Base-by-base conservation (phyloP, 2,113 vertebrate genomes). In the Micronycteris hirsuta region DNA sequence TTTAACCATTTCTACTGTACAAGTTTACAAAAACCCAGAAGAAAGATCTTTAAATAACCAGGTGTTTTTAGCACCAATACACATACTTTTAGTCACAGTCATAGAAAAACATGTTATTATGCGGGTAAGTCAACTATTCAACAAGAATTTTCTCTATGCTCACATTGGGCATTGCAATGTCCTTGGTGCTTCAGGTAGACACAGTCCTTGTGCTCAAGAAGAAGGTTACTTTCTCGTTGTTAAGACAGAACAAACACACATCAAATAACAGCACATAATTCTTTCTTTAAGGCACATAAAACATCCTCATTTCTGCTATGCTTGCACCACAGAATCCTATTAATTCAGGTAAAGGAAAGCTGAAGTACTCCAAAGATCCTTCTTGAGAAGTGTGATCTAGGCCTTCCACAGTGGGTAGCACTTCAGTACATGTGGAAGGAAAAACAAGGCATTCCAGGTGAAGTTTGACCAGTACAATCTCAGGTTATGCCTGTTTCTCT, bases 1-100 rank as follows among this genome's bases (percentile, higher is more conserved):
- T 56, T 67, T 92, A 92, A 31, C 47, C 24, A 16, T 80, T 67
- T 81, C 52, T 83, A 58, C 52, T 65, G 41, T 33, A 49, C 70
- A 38, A 33, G 19, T 86, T 45, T 78, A 58, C 2, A 61, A 96
- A 73, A 95, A 61, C 24, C 28, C n/a, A 36, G 26, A 49, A 84
- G 74, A 95, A 94, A 63, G 9, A 76, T 65, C 28, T 83, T 92
- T 58, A 92, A 92, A 95, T 65, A 49, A 71, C 26, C 73, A 89
- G 28, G 36, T 22, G 22, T 65, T 92, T 52, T 70, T n/a, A 20
- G 41, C 15, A 54, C 41, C 54, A 73, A 4, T 22, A 74, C 16
- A 36, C 49, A 47, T 54, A 73, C 16, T 76, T 33, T 73, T n/a
- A 36, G 56, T 54, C n/a, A 85, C 36, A 89, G 45, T 77, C 85